Evolutionary conservation across 2,113 vertebrate species (phyloP), one percentile per base, ranked within the genome.

Genomic region (Stomatorhinus ivindoensis): DNA sequence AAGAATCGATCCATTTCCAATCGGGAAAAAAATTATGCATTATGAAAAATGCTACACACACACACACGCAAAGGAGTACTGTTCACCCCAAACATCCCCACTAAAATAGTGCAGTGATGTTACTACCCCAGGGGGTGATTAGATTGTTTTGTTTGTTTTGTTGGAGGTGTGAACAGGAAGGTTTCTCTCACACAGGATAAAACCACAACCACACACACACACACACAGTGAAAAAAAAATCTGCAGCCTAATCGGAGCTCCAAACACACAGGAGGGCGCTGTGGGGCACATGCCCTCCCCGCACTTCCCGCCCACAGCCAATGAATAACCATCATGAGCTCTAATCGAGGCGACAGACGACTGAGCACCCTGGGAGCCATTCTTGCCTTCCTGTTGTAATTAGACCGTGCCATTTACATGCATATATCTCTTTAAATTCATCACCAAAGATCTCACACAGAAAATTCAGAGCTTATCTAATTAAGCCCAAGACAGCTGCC

Each of bases 251-350:
- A 39, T 82, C 76, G 17, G 35, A 46, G 76, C 44, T 84, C 17
- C 42, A 46, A 47, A 46, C 82, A 84, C 42, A 47, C 44, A 46
- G 44, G 21, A 17, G 39, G 82, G 82, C 10, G 3, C 39, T 44
- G 9, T 19, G 19, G 76, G 82, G 44, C 39, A 46, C 39, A 46
- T n/a, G 39, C 80, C 44, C 44, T 83, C 53, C 35, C 27, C 3
- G 3, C 21, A 24, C 17, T 53, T 87, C 53, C 53, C 50, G 51
- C 51, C 35, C 88, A 46, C 50, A 84, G 50, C 50, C 31, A 85
- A 89, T 83, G 76, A 89, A 89, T 89, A 89, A 89, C 35, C 51
- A 89, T 85, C 53, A 58, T 85, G 9, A 87, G 50, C 85, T 76
- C 46, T 84, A 89, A 89, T 89, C 39, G 88, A 80, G 51, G 47